phyloP scores from a whole-genome alignment of 2,888 invertebrate genomes.

The Drosophila trichaetosa region DNA sequence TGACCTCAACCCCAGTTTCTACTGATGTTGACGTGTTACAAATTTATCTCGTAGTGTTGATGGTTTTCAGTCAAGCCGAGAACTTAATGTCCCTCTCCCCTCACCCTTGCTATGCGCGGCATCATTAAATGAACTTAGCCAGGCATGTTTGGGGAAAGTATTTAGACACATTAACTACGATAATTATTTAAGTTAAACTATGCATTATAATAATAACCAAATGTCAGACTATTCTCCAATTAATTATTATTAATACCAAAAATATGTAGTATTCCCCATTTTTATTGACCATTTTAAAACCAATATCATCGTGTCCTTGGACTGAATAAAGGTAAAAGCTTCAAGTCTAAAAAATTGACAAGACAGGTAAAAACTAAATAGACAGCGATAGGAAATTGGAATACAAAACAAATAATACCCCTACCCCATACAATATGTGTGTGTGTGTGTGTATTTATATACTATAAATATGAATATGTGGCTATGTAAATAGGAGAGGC shows the following conservation, averaged over 20 bases:
- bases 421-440: background rate
- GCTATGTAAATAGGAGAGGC: constrained; percentile 40
- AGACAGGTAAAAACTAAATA: constrained; percentile 6
- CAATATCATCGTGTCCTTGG: background rate
- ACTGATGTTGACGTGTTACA: constrained; percentile 28
- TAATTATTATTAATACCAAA: background rate
- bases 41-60: constrained; percentile 21
- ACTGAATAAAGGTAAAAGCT: background rate
- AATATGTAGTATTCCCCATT: background rate
- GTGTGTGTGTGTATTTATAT: background rate
- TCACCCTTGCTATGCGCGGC: background rate
- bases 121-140: constrained; percentile 51
- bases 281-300: background rate
- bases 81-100: background rate
- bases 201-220: too few species aligned
- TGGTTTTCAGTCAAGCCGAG: constrained; percentile 11
- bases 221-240: background rate
- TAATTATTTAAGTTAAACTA: background rate
- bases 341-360: constrained; percentile 22
- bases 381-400: constrained; percentile 44
- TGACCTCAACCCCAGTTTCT: background rate
- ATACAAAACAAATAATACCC: constrained; percentile 42
- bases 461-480: constrained; percentile 26
- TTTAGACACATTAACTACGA: background rate
- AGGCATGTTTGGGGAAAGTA: constrained; percentile 25